phyloP scores from a whole-genome alignment of 2,113 vertebrate species.

The Pantherophis guttatus region DNA sequence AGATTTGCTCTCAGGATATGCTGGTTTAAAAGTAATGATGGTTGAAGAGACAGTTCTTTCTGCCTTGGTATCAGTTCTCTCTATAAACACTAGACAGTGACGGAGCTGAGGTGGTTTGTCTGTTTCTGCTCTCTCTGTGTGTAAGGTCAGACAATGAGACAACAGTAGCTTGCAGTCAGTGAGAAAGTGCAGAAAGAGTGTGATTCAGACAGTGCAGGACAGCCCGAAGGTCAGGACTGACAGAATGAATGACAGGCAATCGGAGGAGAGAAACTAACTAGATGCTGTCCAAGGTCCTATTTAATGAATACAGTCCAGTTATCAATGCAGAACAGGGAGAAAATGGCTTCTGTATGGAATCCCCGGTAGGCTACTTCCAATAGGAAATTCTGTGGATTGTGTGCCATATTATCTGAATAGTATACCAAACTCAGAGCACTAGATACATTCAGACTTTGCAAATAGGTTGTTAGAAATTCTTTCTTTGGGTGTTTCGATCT shows the following conservation, averaged over 20 bases:
- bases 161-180: constrained; percentile 72
- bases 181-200: constrained; percentile 62
- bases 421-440: neutral
- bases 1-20: constrained; percentile 57
- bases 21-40: constrained; percentile 61
- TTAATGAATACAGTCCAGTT: constrained; percentile 25
- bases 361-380: constrained; percentile 24
- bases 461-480: neutral
- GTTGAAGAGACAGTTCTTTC: constrained; percentile 60
- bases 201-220: constrained; percentile 58
- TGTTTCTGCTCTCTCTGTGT: constrained; percentile 75
- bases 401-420: constrained; percentile 34
- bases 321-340: constrained; percentile 26
- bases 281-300: constrained; percentile 66
- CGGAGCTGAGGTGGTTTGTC: constrained; percentile 74
- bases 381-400: constrained; percentile 12
- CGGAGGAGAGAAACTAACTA: constrained; percentile 61
- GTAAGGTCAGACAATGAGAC: constrained; percentile 73
- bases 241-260: constrained; percentile 84
- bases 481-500: neutral
- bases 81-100: constrained; percentile 66
- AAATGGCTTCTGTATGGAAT: constrained; percentile 39
- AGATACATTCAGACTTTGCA: neutral
- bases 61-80: constrained; percentile 66
- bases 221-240: constrained; percentile 78